Evolutionary conservation across 1,140 invertebrate genomes (phyloP), one percentile per base, ranked within the genome.

Genomic region (Armadillidium nasatum): DNA sequence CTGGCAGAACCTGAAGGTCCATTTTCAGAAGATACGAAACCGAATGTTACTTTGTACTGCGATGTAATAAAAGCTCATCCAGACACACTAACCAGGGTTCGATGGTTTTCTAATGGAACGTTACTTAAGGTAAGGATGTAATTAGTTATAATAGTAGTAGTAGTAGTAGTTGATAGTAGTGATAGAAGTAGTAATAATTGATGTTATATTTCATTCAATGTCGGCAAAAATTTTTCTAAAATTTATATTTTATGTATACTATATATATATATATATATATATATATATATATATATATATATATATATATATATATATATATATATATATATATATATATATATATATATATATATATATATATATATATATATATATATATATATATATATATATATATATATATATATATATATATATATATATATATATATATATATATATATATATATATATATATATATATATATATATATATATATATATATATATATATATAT

Each of bases 101-200:
- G 86, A 7, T 94, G 94, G 94, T 95, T 91, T 83, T 87, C 94
- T 78, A 91, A 93, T 81, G 91, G 90, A 4, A 89, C 92, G 71
- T 83, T 94, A 46, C 87, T 95, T 60, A 94, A 94, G 82, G 91
- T 80, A 22, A 70, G 72, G 21, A 23, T 9, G n/a, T n/a, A n/a
- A n/a, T n/a, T n/a, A n/a, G n/a, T 60, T 60, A 60, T n/a, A 60
- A 45, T 72, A 7, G 71, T 72, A 13, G 50, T 45, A n/a, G n/a
- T n/a, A n/a, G n/a, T n/a, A n/a, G n/a, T n/a, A n/a, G n/a, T n/a
- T n/a, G n/a, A n/a, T n/a, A n/a, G n/a, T n/a, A n/a, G n/a, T n/a
- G n/a, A n/a, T n/a, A n/a, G n/a, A n/a, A n/a, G n/a, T n/a, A n/a
- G n/a, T n/a, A n/a, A n/a, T n/a, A n/a, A n/a, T n/a, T n/a, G n/a